Evolutionary conservation across 1,140 invertebrate genomes (phyloP).

Genomic region (Harlomillsia oculata): DNA sequence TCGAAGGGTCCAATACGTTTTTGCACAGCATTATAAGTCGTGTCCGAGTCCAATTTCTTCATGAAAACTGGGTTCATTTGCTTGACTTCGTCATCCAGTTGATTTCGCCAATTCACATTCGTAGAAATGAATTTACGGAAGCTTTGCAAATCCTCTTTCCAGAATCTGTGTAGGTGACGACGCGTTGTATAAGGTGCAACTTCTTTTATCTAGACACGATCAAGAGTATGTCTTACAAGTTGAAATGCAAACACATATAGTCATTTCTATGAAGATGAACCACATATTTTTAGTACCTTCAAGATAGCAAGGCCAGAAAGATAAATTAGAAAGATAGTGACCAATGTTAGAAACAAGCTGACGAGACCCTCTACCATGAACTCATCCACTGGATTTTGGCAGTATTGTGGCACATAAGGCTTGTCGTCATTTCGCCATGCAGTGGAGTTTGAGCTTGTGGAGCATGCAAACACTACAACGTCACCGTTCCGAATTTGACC

Average conservation of each 20-base stretch:
- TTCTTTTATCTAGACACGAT: slow-evolving; percentile 61
- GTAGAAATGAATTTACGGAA: slow-evolving; percentile 52
- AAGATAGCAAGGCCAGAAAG: slow-evolving; percentile 68
- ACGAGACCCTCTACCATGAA: slow-evolving; percentile 66
- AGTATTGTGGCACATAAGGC: slow-evolving; percentile 50
- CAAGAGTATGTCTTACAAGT: too few species aligned
- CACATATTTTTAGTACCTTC: too few species aligned
- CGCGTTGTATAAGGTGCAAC: slow-evolving; percentile 69
- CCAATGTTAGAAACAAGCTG: slow-evolving; percentile 64
- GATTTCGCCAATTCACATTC: too few species aligned
- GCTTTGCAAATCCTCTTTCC: slow-evolving; percentile 65
- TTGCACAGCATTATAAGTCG: too few species aligned
- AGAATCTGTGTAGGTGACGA: slow-evolving; percentile 62
- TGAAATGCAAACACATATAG: too few species aligned
- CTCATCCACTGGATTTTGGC: slow-evolving; percentile 61
- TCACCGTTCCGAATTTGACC: slow-evolving; percentile 23
- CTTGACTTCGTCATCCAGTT: too few species aligned
- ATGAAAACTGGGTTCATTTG: too few species aligned
- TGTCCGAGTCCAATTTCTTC: too few species aligned
- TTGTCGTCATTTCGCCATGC: slow-evolving; percentile 8
- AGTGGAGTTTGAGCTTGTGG: too few species aligned
- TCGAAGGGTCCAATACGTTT: too few species aligned
- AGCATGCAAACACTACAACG: too few species aligned
- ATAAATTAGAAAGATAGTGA: slow-evolving; percentile 77
- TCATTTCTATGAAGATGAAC: too few species aligned